phyloP scores from a whole-genome alignment of 1,140 invertebrate species.

The Musca domestica region DNA sequence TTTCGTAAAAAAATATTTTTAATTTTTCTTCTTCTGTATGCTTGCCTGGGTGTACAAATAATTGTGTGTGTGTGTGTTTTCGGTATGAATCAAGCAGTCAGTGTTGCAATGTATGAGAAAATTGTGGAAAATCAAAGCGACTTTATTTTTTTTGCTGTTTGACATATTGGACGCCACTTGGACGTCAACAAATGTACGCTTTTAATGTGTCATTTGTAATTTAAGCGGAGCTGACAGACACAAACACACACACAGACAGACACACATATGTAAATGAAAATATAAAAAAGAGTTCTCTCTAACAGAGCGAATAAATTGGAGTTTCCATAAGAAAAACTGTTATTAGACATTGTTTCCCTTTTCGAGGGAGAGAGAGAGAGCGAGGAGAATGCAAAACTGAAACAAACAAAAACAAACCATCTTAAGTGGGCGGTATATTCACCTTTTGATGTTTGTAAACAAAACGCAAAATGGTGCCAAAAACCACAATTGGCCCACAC shows the following conservation, averaged over 20 bases:
- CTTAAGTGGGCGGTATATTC: constrained; percentile 15
- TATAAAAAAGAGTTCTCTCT: no score
- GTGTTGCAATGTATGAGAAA: no score
- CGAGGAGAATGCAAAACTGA: no score
- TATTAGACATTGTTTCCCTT: no score
- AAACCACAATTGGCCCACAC: neutral
- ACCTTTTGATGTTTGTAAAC: constrained; percentile 16
- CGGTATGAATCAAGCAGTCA: neutral
- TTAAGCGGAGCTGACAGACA: no score
- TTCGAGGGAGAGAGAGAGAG: no score
- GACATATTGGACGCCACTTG: constrained; percentile 14
- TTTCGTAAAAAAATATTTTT: constrained; percentile 21
- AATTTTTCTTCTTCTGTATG: constrained; percentile 4
- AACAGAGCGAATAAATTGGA: no score
- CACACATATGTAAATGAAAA: no score
- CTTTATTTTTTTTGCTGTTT: neutral
- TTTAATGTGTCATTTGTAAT: no score
- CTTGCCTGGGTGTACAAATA: neutral
- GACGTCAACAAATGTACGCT: constrained; percentile 1
- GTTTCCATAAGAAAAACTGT: no score
- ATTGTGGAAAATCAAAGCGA: constrained; percentile 12
- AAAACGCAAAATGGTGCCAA: constrained; percentile 12
- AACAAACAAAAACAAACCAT: neutral
- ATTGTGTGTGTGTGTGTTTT: neutral
- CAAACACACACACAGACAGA: no score